Percentiles rank a stretch among this genome's conserved stretches.
Evolutionary conservation across 1,140 invertebrate genomes (phyloP).

Genomic region (Sycophaga agraensis): DNA sequence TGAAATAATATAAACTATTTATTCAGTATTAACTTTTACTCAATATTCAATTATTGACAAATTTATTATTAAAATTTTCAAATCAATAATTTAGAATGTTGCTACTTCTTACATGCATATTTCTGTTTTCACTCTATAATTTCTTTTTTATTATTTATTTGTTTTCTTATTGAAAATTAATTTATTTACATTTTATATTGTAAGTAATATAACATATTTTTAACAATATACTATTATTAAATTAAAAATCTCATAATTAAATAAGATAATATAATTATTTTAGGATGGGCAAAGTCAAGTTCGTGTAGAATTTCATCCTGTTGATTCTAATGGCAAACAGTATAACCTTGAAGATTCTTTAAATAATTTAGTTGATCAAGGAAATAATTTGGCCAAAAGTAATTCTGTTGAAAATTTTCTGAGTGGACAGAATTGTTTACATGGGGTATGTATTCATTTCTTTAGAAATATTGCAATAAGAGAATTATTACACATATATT

Average conservation of each 20-base stretch:
- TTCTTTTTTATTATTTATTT: too few species aligned
- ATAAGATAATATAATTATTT: conserved; percentile 33
- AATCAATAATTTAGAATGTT: too few species aligned
- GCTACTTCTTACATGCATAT: too few species aligned
- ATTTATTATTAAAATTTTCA: too few species aligned
- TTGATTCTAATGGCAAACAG: conserved; percentile 56
- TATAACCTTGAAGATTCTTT: conserved; percentile 40
- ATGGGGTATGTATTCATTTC: conserved; percentile 65
- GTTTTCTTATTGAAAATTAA: too few species aligned
- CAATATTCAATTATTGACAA: too few species aligned
- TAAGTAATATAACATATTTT: not conserved
- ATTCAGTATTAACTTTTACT: too few species aligned
- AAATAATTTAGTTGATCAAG: conserved; percentile 43
- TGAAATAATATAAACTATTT: too few species aligned
- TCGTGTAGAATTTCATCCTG: conserved; percentile 66
- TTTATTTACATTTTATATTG: not conserved
- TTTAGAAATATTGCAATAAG: conserved; percentile 1
- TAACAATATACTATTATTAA: not conserved
- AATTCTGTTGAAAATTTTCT: conserved; percentile 75
- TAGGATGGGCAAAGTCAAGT: conserved; percentile 67
- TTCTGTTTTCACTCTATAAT: too few species aligned
- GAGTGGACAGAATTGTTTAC: conserved; percentile 79
- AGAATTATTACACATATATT: too few species aligned
- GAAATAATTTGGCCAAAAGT: conserved; percentile 59
- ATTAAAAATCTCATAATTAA: not conserved